These are phyloP conservation scores for Eupithecia tripunctaria DNA, from an alignment of 2,888 invertebrate genomes.

Conservation along the genomic window DNA sequence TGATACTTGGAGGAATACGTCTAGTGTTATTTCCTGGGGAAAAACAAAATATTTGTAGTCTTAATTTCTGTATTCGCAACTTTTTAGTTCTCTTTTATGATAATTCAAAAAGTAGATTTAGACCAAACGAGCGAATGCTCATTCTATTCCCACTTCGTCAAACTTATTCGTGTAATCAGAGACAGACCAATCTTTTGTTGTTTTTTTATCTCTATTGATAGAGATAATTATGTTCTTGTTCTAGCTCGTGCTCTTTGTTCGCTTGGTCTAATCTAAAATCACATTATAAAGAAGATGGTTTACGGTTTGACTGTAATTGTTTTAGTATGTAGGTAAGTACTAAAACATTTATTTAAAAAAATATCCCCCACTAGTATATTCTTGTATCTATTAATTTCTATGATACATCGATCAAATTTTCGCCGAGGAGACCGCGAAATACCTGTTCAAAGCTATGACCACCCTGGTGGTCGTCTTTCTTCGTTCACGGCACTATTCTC, in stretches of 20 bases:
- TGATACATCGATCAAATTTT: too few species aligned
- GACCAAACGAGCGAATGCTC: not conserved
- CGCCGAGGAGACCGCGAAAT: too few species aligned
- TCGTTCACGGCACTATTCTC: not conserved
- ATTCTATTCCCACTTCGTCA: not conserved
- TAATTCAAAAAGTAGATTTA: not conserved
- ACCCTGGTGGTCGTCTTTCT: not conserved
- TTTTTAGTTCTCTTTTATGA: not conserved
- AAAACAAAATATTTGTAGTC: conserved; percentile 27
- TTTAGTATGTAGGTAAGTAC: not conserved
- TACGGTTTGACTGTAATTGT: not conserved
- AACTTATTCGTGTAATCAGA: not conserved
- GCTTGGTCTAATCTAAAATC: not conserved
- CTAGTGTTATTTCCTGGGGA: conserved; percentile 86
- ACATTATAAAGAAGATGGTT: not conserved
- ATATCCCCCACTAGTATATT: not conserved
- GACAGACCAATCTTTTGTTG: not conserved
- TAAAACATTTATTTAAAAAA: not conserved
- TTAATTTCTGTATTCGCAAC: not conserved
- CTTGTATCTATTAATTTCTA: not conserved
- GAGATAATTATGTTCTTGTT: not conserved
- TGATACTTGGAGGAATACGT: conserved; percentile 87
- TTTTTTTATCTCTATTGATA: not conserved
- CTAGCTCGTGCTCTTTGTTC: not conserved
- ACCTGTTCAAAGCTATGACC: not conserved